Base-by-base conservation (phyloP, 1,140 invertebrate genomes). In the Battus philenor region DNA sequence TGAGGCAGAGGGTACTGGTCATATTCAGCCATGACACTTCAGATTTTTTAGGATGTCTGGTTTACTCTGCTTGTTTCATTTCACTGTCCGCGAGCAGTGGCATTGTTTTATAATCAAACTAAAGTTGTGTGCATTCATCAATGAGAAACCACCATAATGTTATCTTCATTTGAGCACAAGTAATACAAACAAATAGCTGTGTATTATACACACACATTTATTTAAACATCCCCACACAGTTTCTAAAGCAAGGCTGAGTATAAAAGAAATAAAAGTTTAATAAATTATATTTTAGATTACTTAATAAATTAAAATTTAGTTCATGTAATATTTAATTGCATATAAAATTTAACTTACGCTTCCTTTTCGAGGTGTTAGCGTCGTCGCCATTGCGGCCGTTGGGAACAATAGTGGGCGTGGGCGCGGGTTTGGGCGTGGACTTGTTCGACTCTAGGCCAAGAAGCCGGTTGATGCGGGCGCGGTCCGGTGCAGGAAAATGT, bases 401-500 rank as follows among this genome's bases (percentile, higher is more conserved):
- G 45, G 68, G 80, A 2, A 51, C 47, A 47, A 48, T 10, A 95
- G 86, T 29, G 95, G 83, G 49, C 90, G 88, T 54, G 91, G 54
- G 92, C 13, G 45, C 18, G 38, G 73, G 63, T 5, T 86, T 69
- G 5, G 82, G 77, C 22, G 70, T 29, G 60, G 58, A 61, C 58
- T 86, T 77, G 1, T 86, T 77, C 0, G 60, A 48, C 47, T 92
- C 93, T 11, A 96, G 71, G 0, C 95, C 96, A 12, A 98, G 87
- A 27, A 98, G 86, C 32, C 93, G 89, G 59, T 94, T 92, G 44
- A 97, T 95, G 50, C 96, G 90, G 78, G 91, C 93, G 36, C 93
- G 88, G 86, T 98, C 94, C 2, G 96, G 95, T 1, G 96, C 96
- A 3, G 97, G 97, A 74, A 99, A 99, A 86, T 99, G 96, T 73